Conservation (phyloP, 2,888 invertebrate genomes). For the Choristoneura rosaceana region DNA sequence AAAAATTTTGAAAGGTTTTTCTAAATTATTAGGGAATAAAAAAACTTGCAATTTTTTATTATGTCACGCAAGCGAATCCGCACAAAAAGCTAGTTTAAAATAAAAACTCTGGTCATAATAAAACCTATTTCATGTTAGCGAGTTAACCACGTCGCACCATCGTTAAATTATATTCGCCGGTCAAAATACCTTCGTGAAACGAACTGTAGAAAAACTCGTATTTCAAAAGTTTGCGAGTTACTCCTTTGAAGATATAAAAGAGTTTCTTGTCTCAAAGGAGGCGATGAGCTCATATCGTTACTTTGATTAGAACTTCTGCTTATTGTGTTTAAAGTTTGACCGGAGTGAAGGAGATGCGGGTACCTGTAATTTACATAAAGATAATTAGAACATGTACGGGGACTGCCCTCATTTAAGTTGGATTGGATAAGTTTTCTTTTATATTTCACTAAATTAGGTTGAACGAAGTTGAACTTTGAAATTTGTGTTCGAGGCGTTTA, state of each 20-base stretch:
- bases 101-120: conserved; percentile 4
- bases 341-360: conserved; percentile 26
- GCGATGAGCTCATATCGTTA: conserved; percentile 68
- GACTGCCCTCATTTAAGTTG: conserved; percentile 6
- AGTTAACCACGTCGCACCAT: conserved; percentile 35
- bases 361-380: conserved; percentile 38
- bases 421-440: conserved; percentile 15
- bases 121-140: conserved; percentile 24
- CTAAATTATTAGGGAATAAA: too few relatives aligned
- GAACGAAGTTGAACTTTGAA: conserved; percentile 1
- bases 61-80: too few relatives aligned
- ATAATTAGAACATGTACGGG: conserved; percentile 28
- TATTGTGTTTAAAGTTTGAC: conserved; percentile 49
- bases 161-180: conserved; percentile 36
- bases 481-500: background rate
- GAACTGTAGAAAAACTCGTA: conserved; percentile 51
- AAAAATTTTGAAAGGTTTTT: too few relatives aligned
- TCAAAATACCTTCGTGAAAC: conserved; percentile 37
- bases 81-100: background rate
- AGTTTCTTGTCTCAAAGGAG: conserved; percentile 67
- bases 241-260: conserved; percentile 67
- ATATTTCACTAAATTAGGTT: conserved; percentile 3
- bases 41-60: too few relatives aligned
- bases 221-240: conserved; percentile 58
- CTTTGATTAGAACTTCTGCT: conserved; percentile 70